Base-by-base conservation (phyloP, 2,888 invertebrate genomes). In the Cephus nigrinus region DNA sequence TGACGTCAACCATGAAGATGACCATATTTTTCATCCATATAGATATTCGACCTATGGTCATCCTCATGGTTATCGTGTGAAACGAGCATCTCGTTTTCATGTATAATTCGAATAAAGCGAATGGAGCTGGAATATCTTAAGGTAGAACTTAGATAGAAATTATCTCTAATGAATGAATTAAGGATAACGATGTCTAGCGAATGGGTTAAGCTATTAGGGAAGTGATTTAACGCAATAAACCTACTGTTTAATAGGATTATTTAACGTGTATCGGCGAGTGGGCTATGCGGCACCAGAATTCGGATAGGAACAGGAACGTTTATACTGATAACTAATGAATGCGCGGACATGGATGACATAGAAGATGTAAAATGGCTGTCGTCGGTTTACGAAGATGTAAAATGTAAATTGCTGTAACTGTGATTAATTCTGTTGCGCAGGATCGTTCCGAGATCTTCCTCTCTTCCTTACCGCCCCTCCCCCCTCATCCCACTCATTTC, bases 221-320 rank as follows among this genome's bases (percentile, higher is more conserved):
- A 85, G 86, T 88, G 87, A 88, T 88, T 87, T 75, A 84, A 88
- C 84, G 89, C 87, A 87, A 89, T 88, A 88, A 85, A 85, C 82
- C 82, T 84, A 85, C 76, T 80, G 82, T 84, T 83, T 83, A 85
- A 84, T 86, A 84, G 80, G 78, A 83, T 85, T 84, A 84, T 84
- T 81, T 82, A 76, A 77, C 76, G 79, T 78, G 55, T 9, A 55
- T 81, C 77, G 79, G 69, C 79, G 78, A 32, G 76, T 33, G 71
- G 71, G 71, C 31, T 32, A 31, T 15, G 31, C 12, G 71, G 71
- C 5, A 33, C 71, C 55, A 55, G 55, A 55, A 55, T 55, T 55
- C 55, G 71, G n/a, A 33, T 15, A 32, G 71, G 71, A 71, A 33
- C 31, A 31, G 71, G 32, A 33, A 33, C 71, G 71, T 32, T 32